Base-by-base conservation (phyloP, 2,113 vertebrate species). In the Dipodomys ordii region DNA sequence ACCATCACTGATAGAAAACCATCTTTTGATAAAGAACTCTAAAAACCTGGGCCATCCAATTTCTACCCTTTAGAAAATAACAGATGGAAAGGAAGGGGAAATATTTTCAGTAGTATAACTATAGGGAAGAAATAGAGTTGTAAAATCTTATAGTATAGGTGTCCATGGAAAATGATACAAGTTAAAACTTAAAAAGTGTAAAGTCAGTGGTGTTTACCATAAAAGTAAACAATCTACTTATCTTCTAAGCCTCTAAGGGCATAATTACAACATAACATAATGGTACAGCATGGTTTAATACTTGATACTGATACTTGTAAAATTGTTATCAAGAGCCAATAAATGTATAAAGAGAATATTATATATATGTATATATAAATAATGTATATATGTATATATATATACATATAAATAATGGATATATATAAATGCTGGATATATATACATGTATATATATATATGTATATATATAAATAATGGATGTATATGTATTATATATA, bases 101-200 rank as follows among this genome's bases (percentile, higher is more conserved):
- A 76, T 60, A 44, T 3, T 83, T 79, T 7, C 83, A 83, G 86
- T 87, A 62, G 68, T 6, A 25, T 15, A 80, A 44, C 8, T 15
- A 27, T 4, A 53, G 30, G 57, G 32, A 82, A 94, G 79, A 16
- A 72, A 73, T 18, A 68, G n/a, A 80, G 25, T 49, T 12, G 7
- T 62, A 77, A 71, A 90, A 92, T 46, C 20, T 2, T 25, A 77
- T 11, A 92, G 62, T 44, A 81, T 12, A 60, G 30, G 28, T 68
- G 4, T 44, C 19, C 84, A 93, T 60, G 18, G 35, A 79, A 86
- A 89, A 87, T 71, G 53, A 68, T 19, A 86, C 7, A 62, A 87
- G 19, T 77, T 30, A 87, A n/a, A 93, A 87, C 35, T 95, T 83
- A 74, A 83, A 89, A 76, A 93, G 39, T 20, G 83, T 4, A 74